Percentiles rank a stretch among this genome's conserved stretches.
Conservation (phyloP, 2,113 vertebrate species). For the Labrus mixtus region DNA sequence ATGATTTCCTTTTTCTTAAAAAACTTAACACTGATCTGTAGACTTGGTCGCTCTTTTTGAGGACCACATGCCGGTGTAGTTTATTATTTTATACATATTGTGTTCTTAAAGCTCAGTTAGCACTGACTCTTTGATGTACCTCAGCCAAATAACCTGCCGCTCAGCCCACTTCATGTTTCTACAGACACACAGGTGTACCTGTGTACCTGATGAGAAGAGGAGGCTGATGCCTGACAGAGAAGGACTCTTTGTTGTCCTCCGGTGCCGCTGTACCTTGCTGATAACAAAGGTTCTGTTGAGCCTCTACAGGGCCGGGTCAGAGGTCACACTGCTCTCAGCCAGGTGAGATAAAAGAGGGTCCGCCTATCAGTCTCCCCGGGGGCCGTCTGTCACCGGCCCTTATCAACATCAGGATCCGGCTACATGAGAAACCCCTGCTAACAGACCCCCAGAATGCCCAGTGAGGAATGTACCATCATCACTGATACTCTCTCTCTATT, state of each 20-base stretch:
- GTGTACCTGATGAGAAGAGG: constrained; percentile 37
- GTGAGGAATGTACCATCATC: constrained; percentile 22
- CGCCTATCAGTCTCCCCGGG: constrained; percentile 18
- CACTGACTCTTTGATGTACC: constrained; percentile 41
- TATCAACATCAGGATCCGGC: constrained; percentile 46
- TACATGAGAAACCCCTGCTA: constrained; percentile 1
- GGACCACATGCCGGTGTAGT: not conserved
- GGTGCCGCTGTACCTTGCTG: constrained; percentile 16
- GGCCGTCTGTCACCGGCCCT: constrained; percentile 46
- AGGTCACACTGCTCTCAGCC: constrained; percentile 56
- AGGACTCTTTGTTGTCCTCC: constrained; percentile 52
- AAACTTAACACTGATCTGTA: no score
- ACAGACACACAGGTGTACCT: constrained; percentile 50
- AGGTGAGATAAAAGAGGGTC: constrained; percentile 61
- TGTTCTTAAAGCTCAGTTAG: constrained; percentile 33
- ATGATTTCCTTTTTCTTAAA: no score
- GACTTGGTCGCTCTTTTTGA: no score
- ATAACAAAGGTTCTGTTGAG: constrained; percentile 71
- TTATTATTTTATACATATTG: constrained; percentile 34
- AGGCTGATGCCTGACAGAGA: constrained; percentile 14
- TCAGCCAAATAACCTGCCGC: constrained; percentile 28
- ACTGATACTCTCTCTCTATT: not conserved
- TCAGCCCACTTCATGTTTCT: constrained; percentile 28
- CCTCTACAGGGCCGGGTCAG: constrained; percentile 42
- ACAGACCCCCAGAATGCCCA: constrained; percentile 26